Evolutionary conservation across 53 echinoderm and acorn worm species (phyloP).

Genomic region (Apostichopus leukothele): DNA sequence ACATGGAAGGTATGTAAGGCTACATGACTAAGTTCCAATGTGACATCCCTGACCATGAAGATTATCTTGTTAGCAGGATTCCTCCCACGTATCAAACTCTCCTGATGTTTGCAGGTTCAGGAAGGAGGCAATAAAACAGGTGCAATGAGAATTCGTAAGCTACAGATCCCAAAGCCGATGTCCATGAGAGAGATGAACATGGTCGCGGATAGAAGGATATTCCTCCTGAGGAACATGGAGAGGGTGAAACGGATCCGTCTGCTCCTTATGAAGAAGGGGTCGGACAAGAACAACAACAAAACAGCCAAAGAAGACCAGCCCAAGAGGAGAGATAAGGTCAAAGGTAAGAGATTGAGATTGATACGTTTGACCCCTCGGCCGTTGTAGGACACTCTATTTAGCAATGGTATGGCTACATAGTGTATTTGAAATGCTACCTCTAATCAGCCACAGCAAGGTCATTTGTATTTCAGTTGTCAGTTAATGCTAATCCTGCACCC

Average conservation of each 20-base stretch:
- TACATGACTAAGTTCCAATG: too few species aligned
- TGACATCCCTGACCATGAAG: too few species aligned
- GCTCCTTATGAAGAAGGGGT: constrained; percentile 60
- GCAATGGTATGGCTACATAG: too few species aligned
- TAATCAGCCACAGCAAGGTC: too few species aligned
- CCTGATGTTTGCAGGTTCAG: constrained; percentile 1
- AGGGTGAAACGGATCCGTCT: constrained; percentile 83
- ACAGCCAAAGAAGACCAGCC: constrained; percentile 32
- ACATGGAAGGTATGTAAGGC: too few species aligned
- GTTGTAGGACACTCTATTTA: too few species aligned
- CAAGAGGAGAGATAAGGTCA: constrained; percentile 63
- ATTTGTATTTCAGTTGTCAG: too few species aligned
- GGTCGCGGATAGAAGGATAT: constrained; percentile 70
- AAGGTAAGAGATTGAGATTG: constrained; percentile 55
- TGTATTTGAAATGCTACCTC: too few species aligned
- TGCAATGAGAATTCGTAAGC: constrained; percentile 48
- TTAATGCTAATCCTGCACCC: too few species aligned
- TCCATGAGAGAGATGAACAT: constrained; percentile 93
- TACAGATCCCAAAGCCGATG: constrained; percentile 82
- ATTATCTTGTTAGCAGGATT: not conserved
- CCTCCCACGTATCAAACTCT: not conserved
- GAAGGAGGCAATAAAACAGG: constrained; percentile 46
- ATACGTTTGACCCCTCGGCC: not conserved
- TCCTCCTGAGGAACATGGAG: constrained; percentile 96
- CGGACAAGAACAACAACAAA: constrained; percentile 48